Conservation (phyloP, 2,888 invertebrate genomes). For the Platycnemis pennipes region DNA sequence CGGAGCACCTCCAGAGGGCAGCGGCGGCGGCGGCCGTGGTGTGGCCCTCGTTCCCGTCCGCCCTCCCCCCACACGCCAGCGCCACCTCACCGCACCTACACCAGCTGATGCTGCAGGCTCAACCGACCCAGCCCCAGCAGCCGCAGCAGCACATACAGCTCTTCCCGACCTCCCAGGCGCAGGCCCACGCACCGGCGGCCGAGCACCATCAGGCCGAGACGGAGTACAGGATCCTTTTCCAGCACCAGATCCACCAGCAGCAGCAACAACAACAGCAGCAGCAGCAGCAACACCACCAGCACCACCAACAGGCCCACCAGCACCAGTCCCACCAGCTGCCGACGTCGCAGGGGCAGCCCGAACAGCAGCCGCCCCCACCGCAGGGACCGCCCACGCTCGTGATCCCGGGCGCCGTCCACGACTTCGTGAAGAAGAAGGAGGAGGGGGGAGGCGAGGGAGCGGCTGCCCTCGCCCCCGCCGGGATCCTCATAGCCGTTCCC, state of each 20-base stretch:
- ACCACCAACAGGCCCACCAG: conserved; percentile 72
- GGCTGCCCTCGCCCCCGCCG: conserved; percentile 39
- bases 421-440: conserved; percentile 68
- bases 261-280: conserved; percentile 72
- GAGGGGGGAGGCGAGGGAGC: background rate
- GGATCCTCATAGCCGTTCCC: conserved; percentile 50
- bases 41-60: conserved; percentile 77
- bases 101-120: conserved; percentile 78
- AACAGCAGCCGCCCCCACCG: conserved; percentile 67
- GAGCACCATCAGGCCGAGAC: conserved; percentile 64
- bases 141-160: conserved; percentile 84
- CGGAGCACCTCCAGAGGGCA: conserved; percentile 86
- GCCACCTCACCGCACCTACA: conserved; percentile 80
- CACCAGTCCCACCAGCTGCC: conserved; percentile 71
- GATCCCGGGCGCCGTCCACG: conserved; percentile 52
- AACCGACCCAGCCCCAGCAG: conserved; percentile 75
- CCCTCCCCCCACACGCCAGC: conserved; percentile 78
- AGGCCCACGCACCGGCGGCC: conserved; percentile 44
- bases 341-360: conserved; percentile 68
- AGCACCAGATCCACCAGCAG: conserved; percentile 70
- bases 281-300: conserved; percentile 70
- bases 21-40: conserved; percentile 77
- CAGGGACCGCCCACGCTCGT: conserved; percentile 58
- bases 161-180: conserved; percentile 56
- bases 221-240: conserved; percentile 60